Conservation (phyloP, 2,888 invertebrate species). For the Tuta absoluta region DNA sequence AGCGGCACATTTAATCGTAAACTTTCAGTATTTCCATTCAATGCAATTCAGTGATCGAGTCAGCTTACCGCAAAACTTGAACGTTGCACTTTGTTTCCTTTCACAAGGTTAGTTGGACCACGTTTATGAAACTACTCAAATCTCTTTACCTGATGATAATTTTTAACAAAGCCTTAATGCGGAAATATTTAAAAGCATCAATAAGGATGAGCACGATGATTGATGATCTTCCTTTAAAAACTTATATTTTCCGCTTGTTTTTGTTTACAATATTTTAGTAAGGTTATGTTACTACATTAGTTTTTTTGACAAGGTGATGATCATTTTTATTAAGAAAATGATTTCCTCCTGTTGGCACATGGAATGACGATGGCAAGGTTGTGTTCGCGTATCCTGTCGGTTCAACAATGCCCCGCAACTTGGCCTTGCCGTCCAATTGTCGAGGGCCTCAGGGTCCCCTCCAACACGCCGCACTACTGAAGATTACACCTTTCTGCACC, state of each 20-base stretch:
- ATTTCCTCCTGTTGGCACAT: slow-evolving; percentile 60
- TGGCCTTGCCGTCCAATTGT: slow-evolving; percentile 46
- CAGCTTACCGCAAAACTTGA: not conserved
- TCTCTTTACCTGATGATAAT: not conserved
- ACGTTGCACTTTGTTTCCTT: slow-evolving; percentile 4
- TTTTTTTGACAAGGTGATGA: slow-evolving; percentile 55
- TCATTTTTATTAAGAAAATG: slow-evolving; percentile 55
- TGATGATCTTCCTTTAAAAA: slow-evolving; percentile 39
- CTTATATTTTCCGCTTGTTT: not conserved
- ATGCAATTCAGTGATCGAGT: not conserved
- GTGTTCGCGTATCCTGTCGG: slow-evolving; percentile 64
- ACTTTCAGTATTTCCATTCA: not conserved
- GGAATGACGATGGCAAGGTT: slow-evolving; percentile 60
- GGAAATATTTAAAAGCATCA: slow-evolving; percentile 32
- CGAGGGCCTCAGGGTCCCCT: slow-evolving; percentile 57
- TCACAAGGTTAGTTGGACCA: not conserved
- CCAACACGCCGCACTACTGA: slow-evolving; percentile 37
- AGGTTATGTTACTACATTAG: slow-evolving; percentile 34
- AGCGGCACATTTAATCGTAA: slow-evolving; percentile 12
- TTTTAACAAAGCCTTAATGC: slow-evolving; percentile 24
- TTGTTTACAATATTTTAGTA: not conserved
- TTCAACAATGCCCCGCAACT: slow-evolving; percentile 53
- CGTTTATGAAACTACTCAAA: not conserved
- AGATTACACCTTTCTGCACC: slow-evolving; percentile 25
- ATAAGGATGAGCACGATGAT: slow-evolving; percentile 6